These are phyloP conservation scores for Tupiocoris notatus DNA, from an alignment of 2,888 invertebrate species.

Conservation along the genomic window DNA sequence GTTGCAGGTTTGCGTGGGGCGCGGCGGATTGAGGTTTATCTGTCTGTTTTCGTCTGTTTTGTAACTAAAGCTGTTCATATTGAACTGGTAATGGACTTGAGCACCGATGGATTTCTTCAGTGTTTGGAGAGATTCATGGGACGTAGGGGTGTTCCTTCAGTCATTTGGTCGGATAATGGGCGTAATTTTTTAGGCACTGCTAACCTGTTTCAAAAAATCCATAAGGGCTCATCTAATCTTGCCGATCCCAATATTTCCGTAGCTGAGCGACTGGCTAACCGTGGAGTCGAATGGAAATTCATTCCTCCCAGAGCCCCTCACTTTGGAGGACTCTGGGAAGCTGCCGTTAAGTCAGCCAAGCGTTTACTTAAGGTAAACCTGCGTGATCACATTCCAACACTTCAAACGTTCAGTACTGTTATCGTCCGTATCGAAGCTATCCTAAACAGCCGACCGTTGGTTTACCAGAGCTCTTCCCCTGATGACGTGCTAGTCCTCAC, in stretches of 20 bases:
- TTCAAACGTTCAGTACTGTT: not conserved
- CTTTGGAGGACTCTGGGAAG: conserved; percentile 21
- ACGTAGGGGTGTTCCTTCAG: not conserved
- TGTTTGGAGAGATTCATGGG: not conserved
- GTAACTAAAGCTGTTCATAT: not conserved
- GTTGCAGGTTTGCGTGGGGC: conserved; percentile 3
- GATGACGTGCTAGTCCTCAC: not conserved
- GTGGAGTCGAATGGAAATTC: not conserved
- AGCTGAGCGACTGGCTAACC: not conserved
- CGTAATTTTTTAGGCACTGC: conserved; percentile 13
- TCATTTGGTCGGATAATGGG: conserved; percentile 18
- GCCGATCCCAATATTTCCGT: not conserved
- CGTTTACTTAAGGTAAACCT: conserved; percentile 3
- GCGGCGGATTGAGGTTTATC: not conserved
- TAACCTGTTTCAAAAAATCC: not conserved
- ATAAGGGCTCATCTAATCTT: not conserved
- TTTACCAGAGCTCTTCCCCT: not conserved
- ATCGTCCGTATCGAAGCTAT: conserved; percentile 4
- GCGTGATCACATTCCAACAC: not conserved
- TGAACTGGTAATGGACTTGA: not conserved
- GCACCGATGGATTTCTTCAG: not conserved
- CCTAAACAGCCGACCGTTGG: not conserved
- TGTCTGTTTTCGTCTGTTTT: conserved; percentile 4
- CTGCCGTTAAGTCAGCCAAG: not conserved
- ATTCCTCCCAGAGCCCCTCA: conserved; percentile 15